Evolutionary conservation across 2,113 vertebrate genomes (phyloP).

Genomic region (Datnioides undecimradiatus): DNA sequence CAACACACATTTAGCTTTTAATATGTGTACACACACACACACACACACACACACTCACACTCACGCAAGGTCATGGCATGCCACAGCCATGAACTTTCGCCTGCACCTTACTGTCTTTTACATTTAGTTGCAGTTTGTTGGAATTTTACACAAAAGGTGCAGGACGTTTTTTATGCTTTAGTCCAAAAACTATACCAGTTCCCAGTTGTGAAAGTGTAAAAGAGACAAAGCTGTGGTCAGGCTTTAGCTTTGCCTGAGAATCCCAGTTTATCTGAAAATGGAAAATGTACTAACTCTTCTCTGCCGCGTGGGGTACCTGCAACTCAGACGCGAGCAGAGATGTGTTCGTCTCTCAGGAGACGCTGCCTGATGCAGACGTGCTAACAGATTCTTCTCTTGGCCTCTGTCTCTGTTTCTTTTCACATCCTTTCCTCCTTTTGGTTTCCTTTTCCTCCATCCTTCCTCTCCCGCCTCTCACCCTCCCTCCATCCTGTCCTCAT

Average conservation of each 20-base stretch:
- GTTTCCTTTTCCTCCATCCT: conserved; percentile 2
- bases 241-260: neutral
- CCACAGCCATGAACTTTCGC: conserved; percentile 28
- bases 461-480: conserved; percentile 1
- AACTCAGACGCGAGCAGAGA: neutral
- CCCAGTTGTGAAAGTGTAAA: neutral
- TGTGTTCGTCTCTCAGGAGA: conserved; percentile 26
- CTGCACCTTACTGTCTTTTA: conserved; percentile 26
- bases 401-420: conserved; percentile 5
- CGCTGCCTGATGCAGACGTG: conserved; percentile 75
- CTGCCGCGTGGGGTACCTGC: neutral
- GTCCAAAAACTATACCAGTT: too few relatives aligned
- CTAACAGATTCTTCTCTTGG: conserved; percentile 66
- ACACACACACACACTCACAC: conserved; percentile 32
- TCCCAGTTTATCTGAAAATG: neutral
- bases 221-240: neutral
- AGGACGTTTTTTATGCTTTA: neutral
- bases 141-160: neutral
- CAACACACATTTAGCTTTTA: conserved; percentile 69
- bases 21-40: conserved; percentile 45
- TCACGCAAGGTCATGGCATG: conserved; percentile 36
- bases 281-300: neutral
- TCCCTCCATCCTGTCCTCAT: neutral
- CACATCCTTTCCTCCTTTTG: neutral
- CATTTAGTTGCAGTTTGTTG: conserved; percentile 10